Base-by-base conservation (phyloP, 2,113 vertebrate species). In the Alaudala cheleensis region DNA sequence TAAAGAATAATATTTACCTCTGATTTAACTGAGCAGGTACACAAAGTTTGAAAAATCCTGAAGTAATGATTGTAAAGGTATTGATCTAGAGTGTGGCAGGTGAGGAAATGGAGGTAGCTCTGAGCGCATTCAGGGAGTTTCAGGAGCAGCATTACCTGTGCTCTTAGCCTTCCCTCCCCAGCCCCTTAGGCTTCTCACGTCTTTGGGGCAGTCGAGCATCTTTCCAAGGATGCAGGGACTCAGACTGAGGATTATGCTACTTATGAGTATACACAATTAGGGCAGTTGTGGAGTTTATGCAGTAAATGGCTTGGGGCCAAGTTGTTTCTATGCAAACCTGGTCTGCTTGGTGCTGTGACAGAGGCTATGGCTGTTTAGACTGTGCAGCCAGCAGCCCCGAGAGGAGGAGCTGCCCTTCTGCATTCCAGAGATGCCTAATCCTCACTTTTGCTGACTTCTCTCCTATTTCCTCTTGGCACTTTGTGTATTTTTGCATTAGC, bases 341-440 rank as follows among this genome's bases (percentile, higher is more conserved):
- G 2, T 25, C 1, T 14, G 29, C 21, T 42, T 10, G 1, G 23
- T 2, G 6, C 44, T 51, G 31, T 25, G 50, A 0, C 39, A 34
- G 64, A n/a, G 51, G 28, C 25, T 5, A 11, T 4, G 2, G 18
- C 13, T 14, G 45, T 4, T 44, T 0, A 16, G 33, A 39, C 45
- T 26, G 4, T 1, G 9, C 39, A 16, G 26, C 20, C 1, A 1
- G 21, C 71, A 24, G 22, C 6, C 20, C 19, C 0, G 0, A 5
- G 45, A 72, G 70, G 37, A 47, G 22, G 54, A 56, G 24, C 19
- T 39, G 25, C 51, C 26, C 25, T 34, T 0, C 0, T 13, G 24
- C 8, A 51, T 51, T 21, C 47, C 51, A 42, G 19, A 31, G 18
- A 5, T 29, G 33, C 21, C 33, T 4, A 16, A 8, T 23, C 39